Percentiles rank a stretch among this genome's conserved stretches.
phyloP scores from a whole-genome alignment of 2,113 vertebrate species.

The Antechinus flavipes region DNA sequence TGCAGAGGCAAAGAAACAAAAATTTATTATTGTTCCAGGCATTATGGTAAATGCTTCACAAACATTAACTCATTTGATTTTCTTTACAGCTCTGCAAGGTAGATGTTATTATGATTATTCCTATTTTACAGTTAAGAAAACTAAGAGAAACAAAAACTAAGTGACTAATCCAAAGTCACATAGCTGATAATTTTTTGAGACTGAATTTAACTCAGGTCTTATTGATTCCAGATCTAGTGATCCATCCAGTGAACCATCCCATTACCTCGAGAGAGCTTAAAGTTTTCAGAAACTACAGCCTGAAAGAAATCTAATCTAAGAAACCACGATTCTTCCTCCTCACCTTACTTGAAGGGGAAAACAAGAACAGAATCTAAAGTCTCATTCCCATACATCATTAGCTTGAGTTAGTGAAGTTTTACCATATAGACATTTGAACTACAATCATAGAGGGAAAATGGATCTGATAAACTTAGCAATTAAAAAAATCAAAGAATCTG shows the following conservation, averaged over 20 bases:
- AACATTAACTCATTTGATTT: not conserved
- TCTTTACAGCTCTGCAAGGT: not conserved
- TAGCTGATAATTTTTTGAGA: not conserved
- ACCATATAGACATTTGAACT: constrained; percentile 58
- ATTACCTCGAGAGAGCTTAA: not conserved
- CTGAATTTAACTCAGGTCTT: not conserved
- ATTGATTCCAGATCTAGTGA: not conserved
- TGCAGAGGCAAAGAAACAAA: not conserved
- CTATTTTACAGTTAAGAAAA: not conserved
- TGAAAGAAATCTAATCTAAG: not conserved
- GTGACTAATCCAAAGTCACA: not conserved
- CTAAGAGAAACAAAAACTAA: not conserved
- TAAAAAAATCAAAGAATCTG: constrained; percentile 31
- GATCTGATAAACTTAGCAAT: constrained; percentile 17
- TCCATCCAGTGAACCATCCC: not conserved
- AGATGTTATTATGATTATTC: not conserved
- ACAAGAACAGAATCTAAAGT: not conserved
- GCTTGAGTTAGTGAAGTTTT: constrained; percentile 41
- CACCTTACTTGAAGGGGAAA: not conserved
- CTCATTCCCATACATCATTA: not conserved
- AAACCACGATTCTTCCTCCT: not conserved
- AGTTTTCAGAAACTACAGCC: not conserved
- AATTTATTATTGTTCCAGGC: not conserved
- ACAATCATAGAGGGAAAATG: constrained; percentile 1
- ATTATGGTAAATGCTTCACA: not conserved